Base-by-base conservation (phyloP, 2,888 invertebrate genomes). In the Torymus aiolomorphi region DNA sequence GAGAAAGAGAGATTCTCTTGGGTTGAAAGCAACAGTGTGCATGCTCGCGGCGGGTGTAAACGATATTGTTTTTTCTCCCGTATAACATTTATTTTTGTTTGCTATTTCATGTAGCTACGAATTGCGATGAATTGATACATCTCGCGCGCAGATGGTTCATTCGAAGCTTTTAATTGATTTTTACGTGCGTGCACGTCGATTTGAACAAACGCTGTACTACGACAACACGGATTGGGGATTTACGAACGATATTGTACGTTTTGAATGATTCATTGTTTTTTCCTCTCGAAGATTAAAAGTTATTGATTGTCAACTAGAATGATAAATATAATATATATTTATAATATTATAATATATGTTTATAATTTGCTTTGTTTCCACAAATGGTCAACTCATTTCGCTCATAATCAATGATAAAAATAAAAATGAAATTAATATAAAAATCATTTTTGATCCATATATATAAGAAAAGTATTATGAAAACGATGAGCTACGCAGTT, bases 151-250 rank as follows among this genome's bases (percentile, higher is more conserved):
- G 70, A 75, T 79, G 75, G 49, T 51, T 52, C 70, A 59, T 65
- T 74, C 69, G 49, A 18, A 31, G 12, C 49, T 76, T 76, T 80
- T 73, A 80, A 80, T 80, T 80, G 76, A 80, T 76, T 80, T 76
- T 80, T 62, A 14, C 56, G 24, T 16, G 73, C 20, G 56, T 31
- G 5, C 13, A 56, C 14, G 49, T 61, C 63, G 70, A 42, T 54
- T 13, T 51, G 51, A 70, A 14, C 42, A 20, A 8, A 51, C 20
- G n/a, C 51, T 57, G 16, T 24, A 12, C 66, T 57, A 8, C 12
- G n/a, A 24, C 18, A 18, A 2, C 31, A 42, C 11, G 65, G 63
- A 20, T 42, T n/a, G 54, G 2, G 14, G 49, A 65, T 74, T 67
- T 14, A 51, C 31, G 31, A 3, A 31, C 31, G 31, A 31, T 31